Evolutionary conservation across 1,140 invertebrate species (phyloP).

Genomic region (Pseudomyrmex gracilis): DNA sequence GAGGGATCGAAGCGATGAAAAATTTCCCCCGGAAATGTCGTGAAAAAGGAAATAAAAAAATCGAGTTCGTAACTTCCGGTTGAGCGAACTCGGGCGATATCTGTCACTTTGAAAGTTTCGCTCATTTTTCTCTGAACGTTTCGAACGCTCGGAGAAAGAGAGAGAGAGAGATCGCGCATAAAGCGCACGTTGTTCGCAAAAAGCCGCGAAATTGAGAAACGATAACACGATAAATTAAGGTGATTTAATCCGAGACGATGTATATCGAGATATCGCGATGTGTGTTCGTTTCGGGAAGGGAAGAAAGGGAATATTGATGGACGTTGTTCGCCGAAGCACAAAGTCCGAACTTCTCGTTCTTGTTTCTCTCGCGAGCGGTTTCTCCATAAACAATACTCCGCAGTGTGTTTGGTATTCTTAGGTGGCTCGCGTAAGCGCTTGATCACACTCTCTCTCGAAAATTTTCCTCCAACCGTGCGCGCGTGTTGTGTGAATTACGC

Average conservation of each 20-base stretch:
- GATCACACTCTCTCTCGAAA: slow-evolving; percentile 50
- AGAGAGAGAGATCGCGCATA: neutral
- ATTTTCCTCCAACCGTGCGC: neutral
- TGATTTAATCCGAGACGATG: neutral
- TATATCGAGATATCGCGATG: too few relatives aligned
- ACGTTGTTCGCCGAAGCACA: slow-evolving; percentile 13
- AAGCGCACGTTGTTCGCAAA: neutral
- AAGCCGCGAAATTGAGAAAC: neutral
- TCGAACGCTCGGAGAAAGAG: neutral
- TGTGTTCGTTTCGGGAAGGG: too few relatives aligned
- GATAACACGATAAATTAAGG: neutral
- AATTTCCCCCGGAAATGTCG: neutral
- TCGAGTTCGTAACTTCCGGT: neutral
- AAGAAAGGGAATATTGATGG: slow-evolving; percentile 32
- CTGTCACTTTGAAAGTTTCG: neutral
- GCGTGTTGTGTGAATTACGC: neutral
- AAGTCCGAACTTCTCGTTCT: neutral
- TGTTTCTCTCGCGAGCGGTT: slow-evolving; percentile 18
- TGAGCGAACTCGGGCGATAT: neutral
- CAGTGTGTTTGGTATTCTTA: slow-evolving; percentile 57
- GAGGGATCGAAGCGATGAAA: neutral
- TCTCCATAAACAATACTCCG: slow-evolving; percentile 64
- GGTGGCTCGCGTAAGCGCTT: slow-evolving; percentile 38
- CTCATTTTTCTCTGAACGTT: neutral
- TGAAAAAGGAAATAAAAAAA: slow-evolving; percentile 26